A percentile compares a stretch with the other conserved stretches of the same genome.
Conservation (phyloP, 2,888 invertebrate species). For the Orchestes rusci region DNA sequence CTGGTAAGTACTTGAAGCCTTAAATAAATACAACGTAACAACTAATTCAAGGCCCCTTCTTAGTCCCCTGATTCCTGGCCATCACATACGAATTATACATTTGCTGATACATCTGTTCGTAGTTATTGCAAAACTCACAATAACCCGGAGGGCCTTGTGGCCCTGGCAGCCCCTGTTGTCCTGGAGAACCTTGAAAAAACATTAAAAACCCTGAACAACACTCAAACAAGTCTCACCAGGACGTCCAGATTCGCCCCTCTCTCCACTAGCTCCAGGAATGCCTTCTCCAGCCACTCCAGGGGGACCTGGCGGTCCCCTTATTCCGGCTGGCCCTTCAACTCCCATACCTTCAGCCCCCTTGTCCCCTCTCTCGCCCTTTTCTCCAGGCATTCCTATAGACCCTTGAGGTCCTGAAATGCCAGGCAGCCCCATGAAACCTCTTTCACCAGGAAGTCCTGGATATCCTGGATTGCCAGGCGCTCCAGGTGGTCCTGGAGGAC, state of each 20-base stretch:
- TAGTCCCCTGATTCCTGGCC: slow-evolving; percentile 46
- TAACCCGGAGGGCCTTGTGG: slow-evolving; percentile 58
- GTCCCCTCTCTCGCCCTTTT: slow-evolving; percentile 68
- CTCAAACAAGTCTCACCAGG: slow-evolving; percentile 48
- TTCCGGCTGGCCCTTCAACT: slow-evolving; percentile 65
- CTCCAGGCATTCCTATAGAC: slow-evolving; percentile 53
- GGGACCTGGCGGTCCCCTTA: slow-evolving; percentile 61
- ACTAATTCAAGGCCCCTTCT: slow-evolving; percentile 51
- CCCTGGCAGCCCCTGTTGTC: slow-evolving; percentile 55
- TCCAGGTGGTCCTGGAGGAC: slow-evolving; percentile 53
- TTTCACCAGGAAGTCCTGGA: slow-evolving; percentile 55
- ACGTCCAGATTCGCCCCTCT: slow-evolving; percentile 66
- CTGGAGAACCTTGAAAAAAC: slow-evolving; percentile 29
- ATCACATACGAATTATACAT: slow-evolving; percentile 40
- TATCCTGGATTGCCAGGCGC: slow-evolving; percentile 55
- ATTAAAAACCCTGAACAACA: neutral
- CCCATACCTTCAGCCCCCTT: slow-evolving; percentile 65
- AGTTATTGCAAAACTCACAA: slow-evolving; percentile 58
- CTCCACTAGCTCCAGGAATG: slow-evolving; percentile 64
- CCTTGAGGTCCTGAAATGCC: slow-evolving; percentile 56
- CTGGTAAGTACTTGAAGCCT: too few species aligned
- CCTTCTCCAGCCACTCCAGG: slow-evolving; percentile 61
- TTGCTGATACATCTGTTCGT: slow-evolving; percentile 45
- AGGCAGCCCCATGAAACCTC: slow-evolving; percentile 57
- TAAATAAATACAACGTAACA: neutral